phyloP scores from a whole-genome alignment of 2,888 invertebrate genomes.

The Campaea margaritaria region DNA sequence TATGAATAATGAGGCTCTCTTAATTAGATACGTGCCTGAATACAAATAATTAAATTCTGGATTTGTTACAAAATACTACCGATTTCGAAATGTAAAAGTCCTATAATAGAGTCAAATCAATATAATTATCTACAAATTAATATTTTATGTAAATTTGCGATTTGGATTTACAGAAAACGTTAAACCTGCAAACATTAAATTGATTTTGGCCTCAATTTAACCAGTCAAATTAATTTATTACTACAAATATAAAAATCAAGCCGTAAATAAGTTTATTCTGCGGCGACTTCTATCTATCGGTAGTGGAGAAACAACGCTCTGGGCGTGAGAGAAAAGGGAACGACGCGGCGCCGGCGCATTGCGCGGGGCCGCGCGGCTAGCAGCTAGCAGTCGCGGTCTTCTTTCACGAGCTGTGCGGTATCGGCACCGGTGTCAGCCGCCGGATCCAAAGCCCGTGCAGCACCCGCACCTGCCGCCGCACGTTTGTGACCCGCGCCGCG shows the following conservation, averaged over 20 bases:
- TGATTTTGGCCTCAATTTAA: too few relatives aligned
- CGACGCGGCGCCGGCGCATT: constrained; percentile 24
- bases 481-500: constrained; percentile 86
- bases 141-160: too few relatives aligned
- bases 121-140: too few relatives aligned
- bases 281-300: constrained; percentile 15
- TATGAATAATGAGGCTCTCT: neutral
- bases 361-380: constrained; percentile 29
- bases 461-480: constrained; percentile 75
- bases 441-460: constrained; percentile 93
- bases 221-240: too few relatives aligned
- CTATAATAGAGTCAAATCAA: too few relatives aligned
- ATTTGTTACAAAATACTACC: too few relatives aligned
- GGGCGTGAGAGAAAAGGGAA: constrained; percentile 25
- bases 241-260: neutral
- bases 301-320: constrained; percentile 12
- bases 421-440: constrained; percentile 95
- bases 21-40: too few relatives aligned
- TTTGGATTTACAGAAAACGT: too few relatives aligned
- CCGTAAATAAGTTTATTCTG: neutral
- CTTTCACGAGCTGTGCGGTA: constrained; percentile 95
- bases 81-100: too few relatives aligned
- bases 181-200: too few relatives aligned
- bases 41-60: too few relatives aligned
- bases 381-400: constrained; percentile 88